Percentiles rank a stretch among this genome's conserved stretches.
Conservation (phyloP, 2,113 vertebrate genomes). For the Todiramphus chloris region DNA sequence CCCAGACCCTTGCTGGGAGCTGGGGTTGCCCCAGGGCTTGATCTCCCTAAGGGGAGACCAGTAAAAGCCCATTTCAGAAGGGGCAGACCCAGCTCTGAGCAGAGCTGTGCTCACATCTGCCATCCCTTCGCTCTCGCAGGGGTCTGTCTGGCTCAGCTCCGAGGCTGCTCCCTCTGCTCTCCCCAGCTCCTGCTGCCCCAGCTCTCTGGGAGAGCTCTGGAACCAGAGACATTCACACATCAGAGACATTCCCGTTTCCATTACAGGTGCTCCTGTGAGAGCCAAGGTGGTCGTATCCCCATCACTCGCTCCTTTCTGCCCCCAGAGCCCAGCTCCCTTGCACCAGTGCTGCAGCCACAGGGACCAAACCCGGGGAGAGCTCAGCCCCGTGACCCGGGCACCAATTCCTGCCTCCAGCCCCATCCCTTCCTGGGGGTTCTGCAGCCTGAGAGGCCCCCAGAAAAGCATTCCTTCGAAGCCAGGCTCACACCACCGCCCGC, state of each 20-base stretch:
- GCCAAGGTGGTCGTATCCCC: not conserved
- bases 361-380: not conserved
- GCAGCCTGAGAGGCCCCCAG: not conserved
- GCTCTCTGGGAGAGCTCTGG: not conserved
- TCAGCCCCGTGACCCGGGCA: fast-evolving
- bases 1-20: not conserved
- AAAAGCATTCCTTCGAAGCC: not conserved
- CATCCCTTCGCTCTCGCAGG: not conserved
- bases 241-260: not conserved
- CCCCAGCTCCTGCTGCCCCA: not conserved
- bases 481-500: not conserved
- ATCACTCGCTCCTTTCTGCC: fast-evolving
- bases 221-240: fast-evolving
- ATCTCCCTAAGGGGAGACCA: not conserved
- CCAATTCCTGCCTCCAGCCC: not conserved
- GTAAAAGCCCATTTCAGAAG: not conserved
- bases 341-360: not conserved
- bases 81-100: not conserved
- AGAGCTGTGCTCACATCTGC: not conserved
- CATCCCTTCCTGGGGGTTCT: not conserved
- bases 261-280: fast-evolving
- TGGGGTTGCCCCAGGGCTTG: not conserved
- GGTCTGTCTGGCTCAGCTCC: not conserved
- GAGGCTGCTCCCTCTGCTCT: not conserved
- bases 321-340: not conserved